Evolutionary conservation across 2,113 vertebrate species (phyloP).

Genomic region (Deroptyus accipitrinus): DNA sequence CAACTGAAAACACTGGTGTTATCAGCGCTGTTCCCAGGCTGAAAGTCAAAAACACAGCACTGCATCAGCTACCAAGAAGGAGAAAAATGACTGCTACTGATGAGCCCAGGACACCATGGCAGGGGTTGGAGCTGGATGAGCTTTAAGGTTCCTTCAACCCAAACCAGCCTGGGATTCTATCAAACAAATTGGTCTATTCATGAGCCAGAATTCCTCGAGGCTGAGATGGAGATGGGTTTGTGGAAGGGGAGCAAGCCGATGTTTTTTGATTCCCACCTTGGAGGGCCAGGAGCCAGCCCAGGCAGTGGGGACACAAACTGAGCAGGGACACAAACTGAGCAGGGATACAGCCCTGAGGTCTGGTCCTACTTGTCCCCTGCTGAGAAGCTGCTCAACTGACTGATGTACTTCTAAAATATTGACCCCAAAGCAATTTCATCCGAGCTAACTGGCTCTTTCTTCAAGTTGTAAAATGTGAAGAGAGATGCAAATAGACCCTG

Average conservation of each 20-base stretch:
- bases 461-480: neutral
- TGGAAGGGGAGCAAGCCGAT: neutral
- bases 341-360: neutral
- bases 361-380: neutral
- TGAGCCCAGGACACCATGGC: neutral
- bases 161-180: neutral
- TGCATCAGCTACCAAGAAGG: no score
- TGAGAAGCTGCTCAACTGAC: neutral
- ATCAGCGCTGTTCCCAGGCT: no score
- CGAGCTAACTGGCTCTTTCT: neutral
- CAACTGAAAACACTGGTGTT: no score
- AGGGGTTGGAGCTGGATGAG: neutral
- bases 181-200: neutral
- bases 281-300: neutral
- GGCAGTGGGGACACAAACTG: neutral
- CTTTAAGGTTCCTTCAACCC: neutral
- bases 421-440: neutral
- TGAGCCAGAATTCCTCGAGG: neutral
- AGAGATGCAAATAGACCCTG: neutral
- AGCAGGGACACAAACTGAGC: neutral
- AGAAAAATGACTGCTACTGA: no score
- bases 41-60: no score
- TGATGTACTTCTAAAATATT: rapidly evolving
- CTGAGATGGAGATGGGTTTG: neutral
- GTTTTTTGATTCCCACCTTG: neutral